Evolutionary conservation across 2,797 vertebrate genomes (phyloP).

Genomic region (Australoheros facetus): DNA sequence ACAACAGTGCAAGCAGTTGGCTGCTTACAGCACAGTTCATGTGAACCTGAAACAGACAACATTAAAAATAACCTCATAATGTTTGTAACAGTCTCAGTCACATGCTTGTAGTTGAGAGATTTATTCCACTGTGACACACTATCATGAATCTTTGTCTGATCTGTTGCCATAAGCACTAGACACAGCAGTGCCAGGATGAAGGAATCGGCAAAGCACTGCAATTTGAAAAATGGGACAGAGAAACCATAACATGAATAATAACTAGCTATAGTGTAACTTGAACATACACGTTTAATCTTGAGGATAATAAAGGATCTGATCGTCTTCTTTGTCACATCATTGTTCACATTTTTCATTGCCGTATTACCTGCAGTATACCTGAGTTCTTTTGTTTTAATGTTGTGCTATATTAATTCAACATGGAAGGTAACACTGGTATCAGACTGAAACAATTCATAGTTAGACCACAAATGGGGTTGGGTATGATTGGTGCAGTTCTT

Average conservation of each 20-base stretch:
- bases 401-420: not conserved
- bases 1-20: not conserved
- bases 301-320: not conserved
- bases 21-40: conserved; percentile 10
- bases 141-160: not conserved
- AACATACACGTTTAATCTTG: not conserved
- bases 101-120: not conserved
- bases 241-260: not conserved
- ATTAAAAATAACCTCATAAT: not conserved
- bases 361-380: not conserved
- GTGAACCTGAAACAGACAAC: conserved; percentile 10
- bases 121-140: not conserved
- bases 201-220: not conserved
- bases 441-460: not conserved
- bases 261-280: not conserved
- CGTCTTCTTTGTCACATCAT: not conserved
- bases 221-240: not conserved
- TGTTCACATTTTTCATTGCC: not conserved
- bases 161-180: not conserved
- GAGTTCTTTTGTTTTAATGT: not conserved
- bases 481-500: not conserved
- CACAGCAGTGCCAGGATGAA: not conserved
- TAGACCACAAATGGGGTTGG: not conserved
- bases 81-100: not conserved
- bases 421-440: not conserved